A percentile compares a stretch with the other conserved stretches of the same genome.
phyloP scores from a whole-genome alignment of 2,113 vertebrate genomes.

The Colistium nudipinnis region DNA sequence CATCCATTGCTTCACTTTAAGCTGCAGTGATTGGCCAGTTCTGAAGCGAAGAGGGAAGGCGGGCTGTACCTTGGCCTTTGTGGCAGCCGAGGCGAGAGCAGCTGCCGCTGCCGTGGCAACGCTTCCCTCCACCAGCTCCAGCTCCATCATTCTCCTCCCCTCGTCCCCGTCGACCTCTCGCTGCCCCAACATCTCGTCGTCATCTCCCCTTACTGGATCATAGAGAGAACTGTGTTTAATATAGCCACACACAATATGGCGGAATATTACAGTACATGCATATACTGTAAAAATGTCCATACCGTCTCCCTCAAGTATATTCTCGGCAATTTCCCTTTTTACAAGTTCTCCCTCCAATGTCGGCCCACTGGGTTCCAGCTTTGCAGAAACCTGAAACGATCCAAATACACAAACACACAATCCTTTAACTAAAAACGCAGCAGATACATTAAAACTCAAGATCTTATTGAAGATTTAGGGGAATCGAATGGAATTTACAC shows the following conservation, averaged over 20 bases:
- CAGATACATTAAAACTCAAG: background rate
- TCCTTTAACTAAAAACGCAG: background rate
- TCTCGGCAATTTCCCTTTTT: conserved; percentile 74
- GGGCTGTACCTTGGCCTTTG: conserved; percentile 94
- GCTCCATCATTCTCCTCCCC: conserved; percentile 85
- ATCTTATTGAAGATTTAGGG: too few species aligned
- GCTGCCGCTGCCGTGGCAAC: conserved; percentile 94
- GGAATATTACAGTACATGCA: background rate
- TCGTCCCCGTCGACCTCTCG: conserved; percentile 86
- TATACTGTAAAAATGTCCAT: background rate
- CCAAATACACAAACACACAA: conserved; percentile 1
- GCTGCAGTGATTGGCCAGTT: conserved; percentile 1
- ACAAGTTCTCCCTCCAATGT: conserved; percentile 81
- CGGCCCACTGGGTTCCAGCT: conserved; percentile 66
- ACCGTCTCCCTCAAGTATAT: conserved; percentile 66
- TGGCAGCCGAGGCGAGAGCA: conserved; percentile 93
- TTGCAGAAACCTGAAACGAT: conserved; percentile 75
- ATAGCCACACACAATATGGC: background rate
- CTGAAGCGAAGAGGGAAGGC: background rate
- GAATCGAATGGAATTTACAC: too few species aligned
- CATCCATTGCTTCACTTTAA: background rate
- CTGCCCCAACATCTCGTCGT: conserved; percentile 83
- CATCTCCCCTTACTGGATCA: conserved; percentile 81
- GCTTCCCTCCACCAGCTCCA: conserved; percentile 90
- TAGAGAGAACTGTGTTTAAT: background rate